These are phyloP conservation scores for Pterostichus niger DNA, from an alignment of 2,888 invertebrate genomes.

Conservation along the genomic window DNA sequence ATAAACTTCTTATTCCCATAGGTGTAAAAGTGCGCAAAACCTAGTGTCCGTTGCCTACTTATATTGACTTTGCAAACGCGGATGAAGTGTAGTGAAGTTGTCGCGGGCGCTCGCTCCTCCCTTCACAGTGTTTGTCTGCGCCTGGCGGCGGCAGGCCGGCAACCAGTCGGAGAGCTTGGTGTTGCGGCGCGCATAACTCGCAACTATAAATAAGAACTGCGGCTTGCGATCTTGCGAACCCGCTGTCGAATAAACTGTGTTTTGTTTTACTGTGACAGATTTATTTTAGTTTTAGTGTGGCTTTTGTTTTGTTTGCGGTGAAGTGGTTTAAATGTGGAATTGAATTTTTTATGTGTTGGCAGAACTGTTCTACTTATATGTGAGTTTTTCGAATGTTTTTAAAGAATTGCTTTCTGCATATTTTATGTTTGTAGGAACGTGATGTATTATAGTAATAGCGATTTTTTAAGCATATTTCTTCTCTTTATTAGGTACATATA, in stretches of 20 bases:
- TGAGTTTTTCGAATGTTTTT: background rate
- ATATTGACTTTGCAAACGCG: conserved; percentile 56
- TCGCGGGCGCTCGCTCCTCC: conserved; percentile 14
- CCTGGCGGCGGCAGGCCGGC: conserved; percentile 47
- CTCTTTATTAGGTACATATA: too few species aligned
- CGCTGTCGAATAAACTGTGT: conserved; percentile 13
- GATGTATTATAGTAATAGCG: too few species aligned
- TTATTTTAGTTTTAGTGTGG: background rate
- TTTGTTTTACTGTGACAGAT: background rate
- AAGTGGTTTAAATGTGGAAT: conserved; percentile 7
- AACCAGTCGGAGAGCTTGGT: conserved; percentile 22
- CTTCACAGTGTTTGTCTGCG: conserved; percentile 52
- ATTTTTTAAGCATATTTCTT: too few species aligned
- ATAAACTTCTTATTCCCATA: conserved; percentile 22
- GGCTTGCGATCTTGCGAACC: background rate
- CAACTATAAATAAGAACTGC: conserved; percentile 19
- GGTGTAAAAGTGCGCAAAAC: conserved; percentile 41
- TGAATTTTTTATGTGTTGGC: background rate
- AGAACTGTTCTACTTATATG: background rate
- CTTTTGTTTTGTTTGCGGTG: conserved; percentile 11
- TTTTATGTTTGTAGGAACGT: too few species aligned
- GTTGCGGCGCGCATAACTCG: background rate
- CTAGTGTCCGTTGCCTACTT: conserved; percentile 27
- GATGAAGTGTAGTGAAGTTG: conserved; percentile 37
- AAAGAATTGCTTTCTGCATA: background rate